phyloP scores from a whole-genome alignment of 92 coral and sea anemone genomes.

The Nematostella vectensis region DNA sequence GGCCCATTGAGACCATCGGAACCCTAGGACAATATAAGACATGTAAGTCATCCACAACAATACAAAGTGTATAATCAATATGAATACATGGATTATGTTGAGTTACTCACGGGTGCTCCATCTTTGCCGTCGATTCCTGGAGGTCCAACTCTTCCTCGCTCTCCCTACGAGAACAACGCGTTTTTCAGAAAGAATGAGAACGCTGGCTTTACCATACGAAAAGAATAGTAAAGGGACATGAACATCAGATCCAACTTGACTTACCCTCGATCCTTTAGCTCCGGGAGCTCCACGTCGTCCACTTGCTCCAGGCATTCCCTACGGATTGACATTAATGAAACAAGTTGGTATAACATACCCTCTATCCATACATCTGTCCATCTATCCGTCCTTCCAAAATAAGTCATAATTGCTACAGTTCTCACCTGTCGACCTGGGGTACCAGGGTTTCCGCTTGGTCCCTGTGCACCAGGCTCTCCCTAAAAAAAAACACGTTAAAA shows the following conservation, averaged over 20 bases:
- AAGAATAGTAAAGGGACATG: neutral
- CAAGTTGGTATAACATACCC: too few species aligned
- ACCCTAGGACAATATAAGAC: conserved; percentile 8
- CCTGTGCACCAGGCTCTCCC: conserved; percentile 47
- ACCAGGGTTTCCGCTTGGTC: conserved; percentile 38
- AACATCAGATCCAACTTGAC: too few species aligned
- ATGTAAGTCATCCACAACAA: too few species aligned
- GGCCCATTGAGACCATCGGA: conserved; percentile 37
- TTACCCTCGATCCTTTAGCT: conserved; percentile 35
- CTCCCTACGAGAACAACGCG: conserved; percentile 32
- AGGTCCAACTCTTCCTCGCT: conserved; percentile 25
- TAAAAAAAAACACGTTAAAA: conserved; percentile 2
- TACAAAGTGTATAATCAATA: too few species aligned
- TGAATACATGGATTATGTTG: too few species aligned
- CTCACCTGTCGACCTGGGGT: conserved; percentile 26
- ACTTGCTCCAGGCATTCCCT: conserved; percentile 38
- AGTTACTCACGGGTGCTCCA: conserved; percentile 35
- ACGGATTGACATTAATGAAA: too few species aligned
- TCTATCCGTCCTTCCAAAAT: too few species aligned
- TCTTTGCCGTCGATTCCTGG: conserved; percentile 46
- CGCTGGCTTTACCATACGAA: neutral
- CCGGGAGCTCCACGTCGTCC: conserved; percentile 38
- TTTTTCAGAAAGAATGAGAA: neutral
- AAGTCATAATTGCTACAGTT: too few species aligned
- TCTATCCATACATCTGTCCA: too few species aligned